phyloP scores from a whole-genome alignment of 2,797 vertebrate genomes.

The Lutjanus campechanus region DNA sequence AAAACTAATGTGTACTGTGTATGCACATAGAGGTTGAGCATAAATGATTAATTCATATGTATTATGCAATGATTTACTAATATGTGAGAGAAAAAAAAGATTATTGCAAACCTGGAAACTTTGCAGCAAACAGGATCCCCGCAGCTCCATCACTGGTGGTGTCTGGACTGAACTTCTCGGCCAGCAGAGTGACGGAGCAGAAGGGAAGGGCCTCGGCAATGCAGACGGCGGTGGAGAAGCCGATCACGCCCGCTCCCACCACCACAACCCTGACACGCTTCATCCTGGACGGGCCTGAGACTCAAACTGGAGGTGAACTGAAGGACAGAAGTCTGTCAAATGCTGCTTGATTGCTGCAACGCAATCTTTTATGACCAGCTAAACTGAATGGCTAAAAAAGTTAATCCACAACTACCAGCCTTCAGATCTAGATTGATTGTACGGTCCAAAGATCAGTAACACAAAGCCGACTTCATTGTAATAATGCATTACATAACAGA shows the following conservation, averaged over 20 bases:
- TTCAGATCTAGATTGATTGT: not conserved
- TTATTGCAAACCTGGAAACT: conserved; percentile 73
- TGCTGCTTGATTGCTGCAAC: not conserved
- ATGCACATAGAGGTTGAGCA: not conserved
- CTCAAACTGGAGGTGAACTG: not conserved
- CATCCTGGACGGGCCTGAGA: conserved; percentile 70
- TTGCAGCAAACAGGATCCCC: conserved; percentile 87
- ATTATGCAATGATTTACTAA: no score
- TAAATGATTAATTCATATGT: not conserved
- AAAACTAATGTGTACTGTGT: not conserved
- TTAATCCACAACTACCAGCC: not conserved
- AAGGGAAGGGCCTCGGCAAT: conserved; percentile 82
- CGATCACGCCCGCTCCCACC: conserved; percentile 92
- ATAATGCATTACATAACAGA: not conserved
- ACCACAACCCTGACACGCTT: conserved; percentile 82
- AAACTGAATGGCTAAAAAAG: not conserved
- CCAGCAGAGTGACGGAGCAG: conserved; percentile 87
- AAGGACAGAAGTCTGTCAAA: not conserved
- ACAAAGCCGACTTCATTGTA: not conserved
- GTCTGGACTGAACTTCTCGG: conserved; percentile 90
- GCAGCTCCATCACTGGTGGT: conserved; percentile 94
- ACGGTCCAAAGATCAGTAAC: conserved; percentile 28
- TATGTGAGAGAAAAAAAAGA: not conserved
- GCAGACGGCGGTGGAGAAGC: conserved; percentile 91
- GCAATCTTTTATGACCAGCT: not conserved